Evolutionary conservation across 2,113 vertebrate genomes (phyloP).

Genomic region (Formicarius rufipectus): DNA sequence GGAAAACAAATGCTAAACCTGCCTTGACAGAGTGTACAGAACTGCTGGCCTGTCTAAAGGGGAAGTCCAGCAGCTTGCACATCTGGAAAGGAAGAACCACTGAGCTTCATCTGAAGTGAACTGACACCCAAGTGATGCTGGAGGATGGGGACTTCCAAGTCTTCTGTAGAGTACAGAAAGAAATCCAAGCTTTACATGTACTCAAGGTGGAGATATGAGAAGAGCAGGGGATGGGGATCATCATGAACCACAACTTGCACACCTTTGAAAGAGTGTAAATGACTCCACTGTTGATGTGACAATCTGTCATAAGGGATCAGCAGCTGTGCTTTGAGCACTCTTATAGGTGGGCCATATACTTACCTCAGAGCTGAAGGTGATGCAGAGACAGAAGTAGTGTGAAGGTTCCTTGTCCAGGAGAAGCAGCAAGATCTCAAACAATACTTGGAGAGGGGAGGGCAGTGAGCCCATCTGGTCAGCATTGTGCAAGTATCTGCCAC

Average conservation of each 20-base stretch:
- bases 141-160: background rate
- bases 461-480: background rate
- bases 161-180: background rate
- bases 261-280: background rate
- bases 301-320: background rate
- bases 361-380: background rate
- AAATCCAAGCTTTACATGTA: background rate
- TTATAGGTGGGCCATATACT: background rate
- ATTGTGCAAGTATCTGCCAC: background rate
- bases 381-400: background rate
- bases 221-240: background rate
- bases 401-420: background rate
- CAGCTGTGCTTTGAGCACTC: background rate
- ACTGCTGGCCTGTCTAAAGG: background rate
- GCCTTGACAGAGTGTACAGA: background rate
- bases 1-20: background rate
- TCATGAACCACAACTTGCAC: background rate
- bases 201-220: background rate
- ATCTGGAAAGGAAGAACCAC: background rate
- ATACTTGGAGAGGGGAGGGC: background rate
- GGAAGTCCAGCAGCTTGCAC: background rate
- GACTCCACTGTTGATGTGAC: background rate
- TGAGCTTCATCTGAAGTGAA: background rate
- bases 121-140: background rate
- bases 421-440: background rate